Conservation (phyloP, 2,888 invertebrate species). For the Synanthedon tipuliformis region DNA sequence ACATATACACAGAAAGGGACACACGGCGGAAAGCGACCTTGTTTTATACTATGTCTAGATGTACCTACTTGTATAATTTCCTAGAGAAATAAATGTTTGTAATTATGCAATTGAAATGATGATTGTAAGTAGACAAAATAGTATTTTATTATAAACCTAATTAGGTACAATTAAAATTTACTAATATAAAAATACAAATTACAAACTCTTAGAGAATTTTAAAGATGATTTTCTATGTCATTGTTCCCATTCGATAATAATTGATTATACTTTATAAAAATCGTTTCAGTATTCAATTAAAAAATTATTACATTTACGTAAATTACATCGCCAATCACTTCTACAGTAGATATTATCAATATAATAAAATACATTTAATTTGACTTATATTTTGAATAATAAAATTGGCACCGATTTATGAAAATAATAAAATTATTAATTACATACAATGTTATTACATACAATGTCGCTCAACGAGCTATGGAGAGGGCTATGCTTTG, state of each 20-base stretch:
- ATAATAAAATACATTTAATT: constrained; percentile 6
- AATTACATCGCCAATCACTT: constrained; percentile 19
- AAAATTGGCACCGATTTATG: constrained; percentile 47
- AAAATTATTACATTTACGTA: constrained; percentile 9
- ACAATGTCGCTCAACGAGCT: too few relatives aligned
- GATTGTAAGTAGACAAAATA: not conserved
- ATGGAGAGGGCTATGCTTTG: too few relatives aligned
- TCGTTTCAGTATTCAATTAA: constrained; percentile 4
- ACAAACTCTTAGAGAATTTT: constrained; percentile 7
- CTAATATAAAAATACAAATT: constrained; percentile 12
- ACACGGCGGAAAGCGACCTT: too few relatives aligned
- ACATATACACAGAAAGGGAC: too few relatives aligned
- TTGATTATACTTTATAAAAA: constrained; percentile 22
- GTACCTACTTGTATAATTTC: too few relatives aligned
- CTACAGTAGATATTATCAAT: constrained; percentile 5
- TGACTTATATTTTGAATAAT: constrained; percentile 9
- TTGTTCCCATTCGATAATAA: constrained; percentile 53
- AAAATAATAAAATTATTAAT: not conserved
- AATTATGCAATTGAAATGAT: too few relatives aligned
- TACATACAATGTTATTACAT: too few relatives aligned
- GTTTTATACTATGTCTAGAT: too few relatives aligned
- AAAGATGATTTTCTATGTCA: constrained; percentile 26
- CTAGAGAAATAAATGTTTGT: too few relatives aligned
- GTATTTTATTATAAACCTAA: not conserved
- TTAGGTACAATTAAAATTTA: not conserved